Percentiles rank a stretch among this genome's conserved stretches.
These are phyloP conservation scores for Pempheris klunzingeri DNA, from an alignment of 2,797 vertebrate species.

Conservation along the genomic window DNA sequence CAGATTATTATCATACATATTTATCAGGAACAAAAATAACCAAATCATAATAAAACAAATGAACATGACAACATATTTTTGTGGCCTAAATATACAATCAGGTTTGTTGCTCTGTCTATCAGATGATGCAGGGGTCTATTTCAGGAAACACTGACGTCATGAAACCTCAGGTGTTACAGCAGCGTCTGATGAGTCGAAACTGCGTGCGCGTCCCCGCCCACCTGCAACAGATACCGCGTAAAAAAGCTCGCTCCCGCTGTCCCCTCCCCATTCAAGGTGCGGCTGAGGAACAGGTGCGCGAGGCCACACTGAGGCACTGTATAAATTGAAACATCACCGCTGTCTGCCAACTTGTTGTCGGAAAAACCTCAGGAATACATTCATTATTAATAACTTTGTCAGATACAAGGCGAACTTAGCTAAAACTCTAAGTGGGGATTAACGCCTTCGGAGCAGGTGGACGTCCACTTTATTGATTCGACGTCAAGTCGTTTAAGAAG, in stretches of 20 bases:
- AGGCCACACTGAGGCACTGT: not conserved
- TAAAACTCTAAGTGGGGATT: no score
- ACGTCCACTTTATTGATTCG: conserved; percentile 39
- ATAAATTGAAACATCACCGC: not conserved
- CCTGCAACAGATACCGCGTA: conserved; percentile 69
- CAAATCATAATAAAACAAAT: not conserved
- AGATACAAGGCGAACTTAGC: not conserved
- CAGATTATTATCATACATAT: no score
- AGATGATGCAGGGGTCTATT: not conserved
- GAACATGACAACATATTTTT: not conserved
- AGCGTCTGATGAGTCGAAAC: conserved; percentile 78
- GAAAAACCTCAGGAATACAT: not conserved
- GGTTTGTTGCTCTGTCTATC: no score
- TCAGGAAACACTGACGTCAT: conserved; percentile 67
- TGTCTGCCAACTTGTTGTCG: fast-evolving
- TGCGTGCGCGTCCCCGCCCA: conserved; percentile 79
- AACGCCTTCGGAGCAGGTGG: conserved; percentile 47
- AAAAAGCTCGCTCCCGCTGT: conserved; percentile 77
- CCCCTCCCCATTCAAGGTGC: conserved; percentile 75
- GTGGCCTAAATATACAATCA: no score
- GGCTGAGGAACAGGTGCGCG: conserved; percentile 79
- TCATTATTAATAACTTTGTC: not conserved
- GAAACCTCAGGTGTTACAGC: conserved; percentile 72
- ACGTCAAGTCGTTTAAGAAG: not conserved
- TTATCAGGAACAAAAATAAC: not conserved